Base-by-base conservation (phyloP, 2,113 vertebrate species). In the Columba janthina region DNA sequence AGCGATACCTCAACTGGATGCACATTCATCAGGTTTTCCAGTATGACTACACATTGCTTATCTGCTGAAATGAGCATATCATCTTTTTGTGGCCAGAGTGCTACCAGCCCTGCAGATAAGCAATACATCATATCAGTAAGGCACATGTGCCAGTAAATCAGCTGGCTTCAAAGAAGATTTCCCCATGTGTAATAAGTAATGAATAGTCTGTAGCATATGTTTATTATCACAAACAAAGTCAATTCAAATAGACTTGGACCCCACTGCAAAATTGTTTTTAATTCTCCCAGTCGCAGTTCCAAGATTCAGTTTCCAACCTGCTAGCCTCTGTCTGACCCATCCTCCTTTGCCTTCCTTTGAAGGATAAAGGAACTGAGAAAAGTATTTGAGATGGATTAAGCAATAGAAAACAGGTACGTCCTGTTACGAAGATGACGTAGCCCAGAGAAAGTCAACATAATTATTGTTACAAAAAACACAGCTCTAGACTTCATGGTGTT, bases 331-430 rank as follows among this genome's bases (percentile, higher is more conserved):
- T 60, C 29, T 79, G 56, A 64, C 34, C 57, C 78, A 44, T 34
- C 32, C 48, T 86, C 42, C 51, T 90, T 40, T 56, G 48, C 42
- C 79, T 88, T 29, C 75, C 57, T 71, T 34, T 38, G 56, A 77
- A 71, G 25, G 44, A 32, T 26, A 40, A 60, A 90, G 56, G 26
- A 60, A 56, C 42, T 5, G 8, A 70, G 56, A 26, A 19, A 77
- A 89, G 26, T 22, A 48, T 61, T 72, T 56, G 75, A 50, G 17
- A 82, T 44, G n/a, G 40, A 78, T 36, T 15, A 69, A 81, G 32
- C 0, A 0, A 58, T 2, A 46, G 56, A 34, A 76, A 70, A 53
- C 0, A 2, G 36, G 11, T 19, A 74, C 16, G 38, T 62, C 44
- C 29, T 71, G 9, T 40, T 62, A 70, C 25, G 74, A 69, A 92